Base-by-base conservation (phyloP, 2,888 invertebrate genomes). In the Athalia circularis region DNA sequence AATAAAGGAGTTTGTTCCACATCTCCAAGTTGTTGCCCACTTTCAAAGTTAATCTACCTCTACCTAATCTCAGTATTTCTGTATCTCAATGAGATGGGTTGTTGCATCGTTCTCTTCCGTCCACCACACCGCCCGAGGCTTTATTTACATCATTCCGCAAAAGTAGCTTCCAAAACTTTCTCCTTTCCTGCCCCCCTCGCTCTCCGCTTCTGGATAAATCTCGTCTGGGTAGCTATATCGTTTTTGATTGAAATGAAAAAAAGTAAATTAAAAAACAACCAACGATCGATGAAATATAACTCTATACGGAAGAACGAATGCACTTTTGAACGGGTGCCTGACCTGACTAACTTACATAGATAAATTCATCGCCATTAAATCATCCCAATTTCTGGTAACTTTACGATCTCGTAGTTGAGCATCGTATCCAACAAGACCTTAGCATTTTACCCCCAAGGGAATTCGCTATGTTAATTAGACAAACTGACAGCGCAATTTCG, bases 1-100 rank as follows among this genome's bases (percentile, higher is more conserved):
- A 75, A 75, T 75, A 75, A 75, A 75, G 64, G 64, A 75, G 75
- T 75, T 75, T 75, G 62, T 50, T 75, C 62, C 75, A 75, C 75
- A 64, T 75, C 75, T 75, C 75, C 15, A 43, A 61, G 61, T 64
- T 75, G 75, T 75, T 64, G 75, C 62, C 75, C 75, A 75, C 75
- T 75, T 64, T 50, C 75, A 64, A 75, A 75, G 62, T 75, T 75
- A 62, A 75, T 75, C 75, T 52, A 75, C 75, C 75, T 62, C 64
- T 29, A 50, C 62, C 75, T 75, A 75, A 75, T 75, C 75, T 75
- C 62, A 75, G 64, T 48, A n/a, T 3, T 29, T 15, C 61, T 64
- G 62, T 75, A 75, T 75, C 62, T 50, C 62, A 75, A 75, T 64
- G 62, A 75, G 72, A 59, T 29, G 45, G 47, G n/a, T 48, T 65